A percentile compares a stretch with the other conserved stretches of the same genome.
Conservation (phyloP, 1,140 invertebrate genomes). For the Aphaenogaster floridana region DNA sequence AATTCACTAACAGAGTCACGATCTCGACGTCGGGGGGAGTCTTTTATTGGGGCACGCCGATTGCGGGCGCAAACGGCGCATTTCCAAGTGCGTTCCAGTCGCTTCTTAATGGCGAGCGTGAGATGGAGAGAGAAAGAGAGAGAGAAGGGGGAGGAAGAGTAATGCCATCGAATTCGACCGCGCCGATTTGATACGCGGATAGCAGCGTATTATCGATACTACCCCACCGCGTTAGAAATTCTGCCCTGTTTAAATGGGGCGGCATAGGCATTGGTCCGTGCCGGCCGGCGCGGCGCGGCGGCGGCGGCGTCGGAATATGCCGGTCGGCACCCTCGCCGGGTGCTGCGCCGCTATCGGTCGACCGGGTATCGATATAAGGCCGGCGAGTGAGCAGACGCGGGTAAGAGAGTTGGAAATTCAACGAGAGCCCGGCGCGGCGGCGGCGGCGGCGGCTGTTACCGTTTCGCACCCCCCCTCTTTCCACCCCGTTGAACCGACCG, state of each 20-base stretch:
- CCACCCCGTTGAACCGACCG: conserved; percentile 32
- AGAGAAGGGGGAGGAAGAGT: not conserved
- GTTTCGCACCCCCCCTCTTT: conserved; percentile 31
- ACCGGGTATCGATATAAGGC: conserved; percentile 37
- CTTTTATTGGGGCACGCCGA: conserved; percentile 32
- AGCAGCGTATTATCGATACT: conserved; percentile 46
- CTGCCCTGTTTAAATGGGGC: conserved; percentile 20
- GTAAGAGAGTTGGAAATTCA: conserved; percentile 34
- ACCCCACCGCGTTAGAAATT: conserved; percentile 4
- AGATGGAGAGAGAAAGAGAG: not conserved
- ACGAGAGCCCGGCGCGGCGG: not conserved
- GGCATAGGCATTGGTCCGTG: conserved; percentile 22
- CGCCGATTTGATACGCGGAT: conserved; percentile 45
- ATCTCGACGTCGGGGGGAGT: not conserved
- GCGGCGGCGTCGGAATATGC: not conserved
- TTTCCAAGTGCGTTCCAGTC: conserved; percentile 29
- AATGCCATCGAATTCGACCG: conserved; percentile 48
- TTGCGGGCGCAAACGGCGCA: conserved; percentile 10
- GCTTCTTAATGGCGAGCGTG: not conserved
- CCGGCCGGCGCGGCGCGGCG: not conserved
- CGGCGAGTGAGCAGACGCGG: not conserved
- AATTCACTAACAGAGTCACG: conserved; percentile 36
- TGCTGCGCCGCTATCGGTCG: conserved; percentile 29
- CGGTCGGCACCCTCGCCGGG: not conserved
- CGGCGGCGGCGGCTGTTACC: conserved; percentile 8